Evolutionary conservation across 1,140 invertebrate genomes (phyloP).

Genomic region (Trachymyrmex cornetzi): DNA sequence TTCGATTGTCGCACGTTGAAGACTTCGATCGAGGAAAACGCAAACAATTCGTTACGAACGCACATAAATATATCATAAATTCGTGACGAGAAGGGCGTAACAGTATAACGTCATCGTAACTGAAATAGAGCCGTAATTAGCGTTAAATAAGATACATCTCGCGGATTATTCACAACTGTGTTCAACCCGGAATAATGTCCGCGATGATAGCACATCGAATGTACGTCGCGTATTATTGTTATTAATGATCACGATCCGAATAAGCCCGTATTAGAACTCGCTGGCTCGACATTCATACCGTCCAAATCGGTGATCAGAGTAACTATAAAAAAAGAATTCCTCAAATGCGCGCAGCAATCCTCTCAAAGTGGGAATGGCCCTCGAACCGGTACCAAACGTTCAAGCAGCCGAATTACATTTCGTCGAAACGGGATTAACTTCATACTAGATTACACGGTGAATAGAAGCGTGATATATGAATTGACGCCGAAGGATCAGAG

Average conservation of each 20-base stretch:
- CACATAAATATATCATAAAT: slow-evolving; percentile 45
- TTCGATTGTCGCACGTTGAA: slow-evolving; percentile 30
- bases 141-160: not conserved
- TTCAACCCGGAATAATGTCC: not conserved
- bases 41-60: slow-evolving; percentile 39
- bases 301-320: not conserved
- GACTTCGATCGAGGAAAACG: slow-evolving; percentile 28
- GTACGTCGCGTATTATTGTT: slow-evolving; percentile 26
- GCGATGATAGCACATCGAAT: not conserved
- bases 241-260: not conserved
- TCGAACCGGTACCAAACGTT: not conserved
- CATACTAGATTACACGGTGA: not conserved
- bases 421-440: not conserved
- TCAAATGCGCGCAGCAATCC: not conserved
- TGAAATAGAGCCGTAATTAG: slow-evolving; percentile 9
- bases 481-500: not conserved
- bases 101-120: not conserved
- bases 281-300: not conserved
- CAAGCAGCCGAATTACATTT: not conserved
- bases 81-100: not conserved
- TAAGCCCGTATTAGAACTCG: slow-evolving; percentile 10
- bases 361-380: not conserved
- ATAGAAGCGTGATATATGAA: not conserved
- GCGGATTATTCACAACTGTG: slow-evolving; percentile 12
- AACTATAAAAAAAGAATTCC: not conserved